Evolutionary conservation across 2,113 vertebrate genomes (phyloP), one percentile per base, ranked within the genome.

Genomic region (Zosterops japonicus): DNA sequence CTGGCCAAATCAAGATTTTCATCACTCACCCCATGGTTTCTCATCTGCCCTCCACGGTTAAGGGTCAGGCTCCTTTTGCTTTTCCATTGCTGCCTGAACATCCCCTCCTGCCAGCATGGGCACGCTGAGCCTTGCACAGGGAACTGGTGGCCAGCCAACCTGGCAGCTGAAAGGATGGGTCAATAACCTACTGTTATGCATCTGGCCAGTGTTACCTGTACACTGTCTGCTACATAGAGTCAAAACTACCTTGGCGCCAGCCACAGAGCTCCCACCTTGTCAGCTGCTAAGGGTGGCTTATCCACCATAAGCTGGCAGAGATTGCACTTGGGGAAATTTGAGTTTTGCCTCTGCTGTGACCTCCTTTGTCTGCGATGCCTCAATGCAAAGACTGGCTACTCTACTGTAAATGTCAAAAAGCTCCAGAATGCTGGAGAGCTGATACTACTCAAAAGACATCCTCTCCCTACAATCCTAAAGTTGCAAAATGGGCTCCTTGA

Each of bases 1-100:
- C 89, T 87, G 81, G 80, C 72, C 89, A 96, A 63, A 79, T 14
- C 13, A 8, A 78, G 60, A 75, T 92, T 93, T 89, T 60, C 83
- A 61, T 87, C 61, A 49, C 31, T 82, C 80, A 44, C 39, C 25
- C 47, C 2, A 11, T 63, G 87, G 52, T 60, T 94, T 71, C 72
- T 91, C 68, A 23, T 81, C 91, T 86, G 87, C 83, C 74, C 61
- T 76, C 91, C 75, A 91, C 1, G 0, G 52, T 44, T 79, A 83
- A 91, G 75, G 74, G 78, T 93, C 77, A 55, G 52, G 29, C 24
- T 89, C 60, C 49, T 78, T 59, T 78, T 60, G 64, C 36, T 84
- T 92, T 76, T 44, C 44, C 53, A 49, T 69, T 33, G 46, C 87
- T 5, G 25, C 20, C 29, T n/a, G 39, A 87, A 52, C 10, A 1